Percentiles rank a stretch among this genome's conserved stretches.
These are phyloP conservation scores for Anseranas semipalmata DNA, from an alignment of 2,113 vertebrate species.

Conservation along the genomic window DNA sequence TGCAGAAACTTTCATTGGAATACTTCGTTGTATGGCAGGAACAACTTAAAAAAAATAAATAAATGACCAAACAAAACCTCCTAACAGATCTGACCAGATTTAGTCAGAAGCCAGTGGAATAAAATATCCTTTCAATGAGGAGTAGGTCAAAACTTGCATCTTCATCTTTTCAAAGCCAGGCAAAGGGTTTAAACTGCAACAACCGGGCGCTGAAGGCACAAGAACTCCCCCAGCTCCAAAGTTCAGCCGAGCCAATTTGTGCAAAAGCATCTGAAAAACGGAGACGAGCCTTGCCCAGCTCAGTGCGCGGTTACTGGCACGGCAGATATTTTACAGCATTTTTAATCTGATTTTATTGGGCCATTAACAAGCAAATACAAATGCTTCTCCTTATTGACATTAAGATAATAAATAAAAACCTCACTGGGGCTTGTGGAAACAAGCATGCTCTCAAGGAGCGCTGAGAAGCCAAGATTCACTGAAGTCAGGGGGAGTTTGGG, in stretches of 20 bases:
- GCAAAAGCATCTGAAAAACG: not conserved
- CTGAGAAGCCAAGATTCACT: not conserved
- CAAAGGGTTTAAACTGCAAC: not conserved
- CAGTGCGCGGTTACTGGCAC: not conserved
- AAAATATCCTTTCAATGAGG: not conserved
- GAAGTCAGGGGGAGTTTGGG: not conserved
- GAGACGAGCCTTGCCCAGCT: not conserved
- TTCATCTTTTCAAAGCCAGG: not conserved
- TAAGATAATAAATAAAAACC: slow-evolving; percentile 33
- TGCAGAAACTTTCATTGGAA: not conserved
- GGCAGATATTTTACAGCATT: not conserved
- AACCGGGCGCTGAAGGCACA: not conserved
- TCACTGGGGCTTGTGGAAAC: not conserved
- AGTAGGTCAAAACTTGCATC: not conserved
- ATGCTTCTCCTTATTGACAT: not conserved
- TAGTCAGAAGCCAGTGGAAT: not conserved
- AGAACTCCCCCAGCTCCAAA: not conserved
- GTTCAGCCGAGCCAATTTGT: not conserved
- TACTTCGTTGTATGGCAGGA: not conserved
- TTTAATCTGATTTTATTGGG: not conserved
- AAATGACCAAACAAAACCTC: not conserved
- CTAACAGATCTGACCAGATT: not conserved
- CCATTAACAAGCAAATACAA: not conserved
- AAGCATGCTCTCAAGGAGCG: not conserved
- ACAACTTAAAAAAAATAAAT: not conserved